Evolutionary conservation across 2,113 vertebrate species (phyloP).

Genomic region (Cyanistes caeruleus): DNA sequence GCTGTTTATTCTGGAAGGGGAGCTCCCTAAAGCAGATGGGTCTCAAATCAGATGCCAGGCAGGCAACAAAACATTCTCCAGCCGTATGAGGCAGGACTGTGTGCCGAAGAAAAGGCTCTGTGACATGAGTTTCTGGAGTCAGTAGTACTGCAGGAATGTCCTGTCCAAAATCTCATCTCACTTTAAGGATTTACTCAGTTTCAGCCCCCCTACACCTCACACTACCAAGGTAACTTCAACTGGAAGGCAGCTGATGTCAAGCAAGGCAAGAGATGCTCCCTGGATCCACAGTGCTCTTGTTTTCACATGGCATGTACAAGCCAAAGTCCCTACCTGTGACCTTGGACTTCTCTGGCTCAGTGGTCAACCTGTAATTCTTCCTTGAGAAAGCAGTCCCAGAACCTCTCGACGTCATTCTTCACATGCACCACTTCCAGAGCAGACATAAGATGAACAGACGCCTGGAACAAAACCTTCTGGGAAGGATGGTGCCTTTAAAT

Average conservation of each 20-base stretch:
- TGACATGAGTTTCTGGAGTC: background rate
- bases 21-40: background rate
- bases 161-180: background rate
- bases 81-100: background rate
- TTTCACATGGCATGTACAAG: background rate
- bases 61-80: background rate
- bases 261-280: background rate
- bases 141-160: background rate
- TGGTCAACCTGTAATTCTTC: slow-evolving; percentile 87
- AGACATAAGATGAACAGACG: background rate
- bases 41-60: background rate
- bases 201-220: background rate
- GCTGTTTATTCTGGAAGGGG: background rate
- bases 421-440: slow-evolving; percentile 15
- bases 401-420: slow-evolving; percentile 90
- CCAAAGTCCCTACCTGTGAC: slow-evolving; percentile 79
- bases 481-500: background rate
- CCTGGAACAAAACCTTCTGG: background rate
- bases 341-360: slow-evolving; percentile 87
- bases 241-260: background rate
- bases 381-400: slow-evolving; percentile 82
- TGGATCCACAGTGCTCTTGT: background rate
- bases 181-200: background rate
- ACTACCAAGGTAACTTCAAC: background rate
- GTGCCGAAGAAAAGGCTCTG: background rate